A percentile compares a stretch with the other conserved stretches of the same genome.
Conservation (phyloP, 1,140 invertebrate genomes). For the Bacillus rossius region DNA sequence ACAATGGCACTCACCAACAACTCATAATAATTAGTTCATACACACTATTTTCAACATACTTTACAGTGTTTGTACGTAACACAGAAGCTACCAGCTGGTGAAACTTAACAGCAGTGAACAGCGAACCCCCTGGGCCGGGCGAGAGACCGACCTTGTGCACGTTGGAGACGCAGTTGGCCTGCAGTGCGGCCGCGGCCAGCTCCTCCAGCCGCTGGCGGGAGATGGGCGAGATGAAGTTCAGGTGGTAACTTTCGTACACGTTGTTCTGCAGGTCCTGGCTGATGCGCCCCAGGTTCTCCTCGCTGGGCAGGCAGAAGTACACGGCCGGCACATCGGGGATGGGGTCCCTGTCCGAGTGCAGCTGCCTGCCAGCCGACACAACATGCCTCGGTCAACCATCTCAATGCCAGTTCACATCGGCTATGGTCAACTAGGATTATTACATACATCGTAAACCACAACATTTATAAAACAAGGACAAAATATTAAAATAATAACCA, state of each 20-base stretch:
- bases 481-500: no score
- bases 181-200: slow-evolving; percentile 85
- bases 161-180: slow-evolving; percentile 79
- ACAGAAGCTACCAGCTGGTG: no score
- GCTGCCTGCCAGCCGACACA: slow-evolving; percentile 52
- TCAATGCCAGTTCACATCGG: background rate
- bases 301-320: slow-evolving; percentile 96
- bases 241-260: slow-evolving; percentile 91
- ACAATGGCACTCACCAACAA: no score
- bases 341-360: slow-evolving; percentile 90
- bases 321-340: slow-evolving; percentile 98
- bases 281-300: slow-evolving; percentile 94
- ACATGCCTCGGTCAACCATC: slow-evolving; percentile 27
- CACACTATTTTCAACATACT: no score
- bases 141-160: slow-evolving; percentile 87
- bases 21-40: no score
- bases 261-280: slow-evolving; percentile 88
- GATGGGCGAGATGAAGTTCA: slow-evolving; percentile 98
- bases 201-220: slow-evolving; percentile 93
- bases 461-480: no score
- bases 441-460: background rate
- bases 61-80: no score
- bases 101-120: no score
- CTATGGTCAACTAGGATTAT: background rate
- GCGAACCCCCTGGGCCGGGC: no score